Percentiles rank a stretch among this genome's conserved stretches.
These are phyloP conservation scores for Gila robusta DNA, from an alignment of 2,797 vertebrate genomes.

Conservation along the genomic window DNA sequence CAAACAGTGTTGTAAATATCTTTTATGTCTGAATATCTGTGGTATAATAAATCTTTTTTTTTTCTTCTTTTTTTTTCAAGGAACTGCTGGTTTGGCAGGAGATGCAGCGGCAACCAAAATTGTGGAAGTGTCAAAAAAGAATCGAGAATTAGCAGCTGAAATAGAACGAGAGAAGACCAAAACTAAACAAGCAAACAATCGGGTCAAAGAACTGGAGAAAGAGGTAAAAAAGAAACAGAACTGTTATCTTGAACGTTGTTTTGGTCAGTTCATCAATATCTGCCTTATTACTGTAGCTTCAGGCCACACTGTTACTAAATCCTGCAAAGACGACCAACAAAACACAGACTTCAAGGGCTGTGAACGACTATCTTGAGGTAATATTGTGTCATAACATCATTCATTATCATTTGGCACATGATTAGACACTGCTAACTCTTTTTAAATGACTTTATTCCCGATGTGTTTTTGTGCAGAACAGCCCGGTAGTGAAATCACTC, in stretches of 20 bases:
- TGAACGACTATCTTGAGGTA: constrained; percentile 34
- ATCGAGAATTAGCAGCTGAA: constrained; percentile 85
- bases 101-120: constrained; percentile 91
- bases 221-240: constrained; percentile 78
- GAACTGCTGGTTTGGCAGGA: constrained; percentile 81
- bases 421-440: neutral
- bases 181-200: constrained; percentile 83
- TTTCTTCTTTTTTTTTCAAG: constrained; percentile 68
- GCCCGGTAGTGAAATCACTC: constrained; percentile 81
- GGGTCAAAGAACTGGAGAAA: constrained; percentile 86
- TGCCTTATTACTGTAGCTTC: constrained; percentile 61
- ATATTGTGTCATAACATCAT: neutral
- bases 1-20: neutral
- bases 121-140: constrained; percentile 91
- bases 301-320: constrained; percentile 53
- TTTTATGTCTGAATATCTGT: neutral
- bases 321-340: constrained; percentile 60
- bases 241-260: neutral
- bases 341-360: constrained; percentile 58
- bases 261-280: neutral
- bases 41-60: neutral
- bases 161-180: constrained; percentile 83
- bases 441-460: neutral
- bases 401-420: neutral
- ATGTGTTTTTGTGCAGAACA: constrained; percentile 69